Percentiles rank a stretch among this genome's conserved stretches.
These are phyloP conservation scores for Phymastichus coffea DNA, from an alignment of 1,140 invertebrate genomes.

Conservation along the genomic window DNA sequence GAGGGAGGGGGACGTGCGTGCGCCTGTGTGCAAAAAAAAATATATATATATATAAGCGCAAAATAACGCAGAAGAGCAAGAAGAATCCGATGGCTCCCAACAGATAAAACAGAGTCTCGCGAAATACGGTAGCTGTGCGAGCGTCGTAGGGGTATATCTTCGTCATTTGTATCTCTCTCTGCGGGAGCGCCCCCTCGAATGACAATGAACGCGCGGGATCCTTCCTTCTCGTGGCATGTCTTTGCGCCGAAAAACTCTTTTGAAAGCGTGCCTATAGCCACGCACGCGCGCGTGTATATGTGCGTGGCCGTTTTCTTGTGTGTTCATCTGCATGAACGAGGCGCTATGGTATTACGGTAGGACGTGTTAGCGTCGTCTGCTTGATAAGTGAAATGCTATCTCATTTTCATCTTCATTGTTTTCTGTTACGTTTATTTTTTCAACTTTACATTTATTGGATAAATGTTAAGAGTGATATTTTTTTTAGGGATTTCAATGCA, in stretches of 20 bases:
- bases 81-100: slow-evolving; percentile 38
- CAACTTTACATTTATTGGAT: too few species aligned
- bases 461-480: too few species aligned
- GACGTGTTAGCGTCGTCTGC: too few species aligned
- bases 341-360: too few species aligned
- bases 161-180: slow-evolving; percentile 50
- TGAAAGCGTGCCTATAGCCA: background rate
- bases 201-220: slow-evolving; percentile 37
- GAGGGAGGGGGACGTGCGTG: slow-evolving; percentile 24
- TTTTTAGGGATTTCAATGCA: too few species aligned
- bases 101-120: slow-evolving; percentile 29
- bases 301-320: background rate
- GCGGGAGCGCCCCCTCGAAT: slow-evolving; percentile 42
- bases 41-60: background rate
- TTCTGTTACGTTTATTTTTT: too few species aligned
- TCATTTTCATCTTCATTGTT: too few species aligned
- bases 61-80: background rate
- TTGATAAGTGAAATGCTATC: too few species aligned
- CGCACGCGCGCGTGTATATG: background rate
- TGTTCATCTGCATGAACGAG: too few species aligned
- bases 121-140: slow-evolving; percentile 44
- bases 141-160: slow-evolving; percentile 39
- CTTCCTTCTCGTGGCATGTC: background rate
- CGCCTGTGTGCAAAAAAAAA: slow-evolving; percentile 35
- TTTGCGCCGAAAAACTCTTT: slow-evolving; percentile 21